Conservation (phyloP, 1,140 invertebrate genomes). For the Sarcophaga peregrina region DNA sequence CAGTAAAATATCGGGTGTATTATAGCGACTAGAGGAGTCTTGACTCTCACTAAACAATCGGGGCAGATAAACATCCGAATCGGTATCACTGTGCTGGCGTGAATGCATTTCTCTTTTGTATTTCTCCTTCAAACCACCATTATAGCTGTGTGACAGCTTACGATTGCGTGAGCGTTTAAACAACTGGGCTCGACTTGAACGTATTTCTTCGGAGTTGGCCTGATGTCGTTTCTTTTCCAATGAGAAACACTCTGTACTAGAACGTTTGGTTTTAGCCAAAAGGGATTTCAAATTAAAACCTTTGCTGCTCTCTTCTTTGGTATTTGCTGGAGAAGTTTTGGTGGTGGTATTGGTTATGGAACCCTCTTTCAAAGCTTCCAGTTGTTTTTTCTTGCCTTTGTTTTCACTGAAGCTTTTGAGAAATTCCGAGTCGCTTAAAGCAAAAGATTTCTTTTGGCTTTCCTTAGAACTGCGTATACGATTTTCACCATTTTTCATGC, state of each 20-base stretch:
- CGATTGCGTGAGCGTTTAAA: slow-evolving; percentile 60
- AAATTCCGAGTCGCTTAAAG: slow-evolving; percentile 64
- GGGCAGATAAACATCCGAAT: slow-evolving; percentile 52
- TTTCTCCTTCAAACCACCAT: slow-evolving; percentile 54
- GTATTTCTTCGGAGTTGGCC: slow-evolving; percentile 56
- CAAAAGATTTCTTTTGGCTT: slow-evolving; percentile 53
- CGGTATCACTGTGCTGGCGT: slow-evolving; percentile 62
- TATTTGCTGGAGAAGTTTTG: not conserved
- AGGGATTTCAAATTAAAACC: slow-evolving; percentile 60
- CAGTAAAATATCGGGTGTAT: slow-evolving; percentile 63
- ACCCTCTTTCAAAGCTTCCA: slow-evolving; percentile 45
- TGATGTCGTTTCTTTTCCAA: slow-evolving; percentile 61
- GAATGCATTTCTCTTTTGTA: slow-evolving; percentile 56
- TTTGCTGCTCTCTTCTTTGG: slow-evolving; percentile 51
- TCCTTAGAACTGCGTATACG: slow-evolving; percentile 38
- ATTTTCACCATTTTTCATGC: slow-evolving; percentile 53
- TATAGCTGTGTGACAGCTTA: slow-evolving; percentile 64
- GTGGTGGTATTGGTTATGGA: not conserved
- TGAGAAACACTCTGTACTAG: slow-evolving; percentile 60
- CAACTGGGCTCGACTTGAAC: slow-evolving; percentile 52
- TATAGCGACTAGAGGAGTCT: slow-evolving; percentile 47
- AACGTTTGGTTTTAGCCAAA: slow-evolving; percentile 60
- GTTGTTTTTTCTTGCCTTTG: slow-evolving; percentile 46
- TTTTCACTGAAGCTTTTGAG: slow-evolving; percentile 54
- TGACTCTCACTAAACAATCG: slow-evolving; percentile 45